These are phyloP conservation scores for Harlomillsia oculata DNA, from an alignment of 1,140 invertebrate genomes.

Conservation along the genomic window DNA sequence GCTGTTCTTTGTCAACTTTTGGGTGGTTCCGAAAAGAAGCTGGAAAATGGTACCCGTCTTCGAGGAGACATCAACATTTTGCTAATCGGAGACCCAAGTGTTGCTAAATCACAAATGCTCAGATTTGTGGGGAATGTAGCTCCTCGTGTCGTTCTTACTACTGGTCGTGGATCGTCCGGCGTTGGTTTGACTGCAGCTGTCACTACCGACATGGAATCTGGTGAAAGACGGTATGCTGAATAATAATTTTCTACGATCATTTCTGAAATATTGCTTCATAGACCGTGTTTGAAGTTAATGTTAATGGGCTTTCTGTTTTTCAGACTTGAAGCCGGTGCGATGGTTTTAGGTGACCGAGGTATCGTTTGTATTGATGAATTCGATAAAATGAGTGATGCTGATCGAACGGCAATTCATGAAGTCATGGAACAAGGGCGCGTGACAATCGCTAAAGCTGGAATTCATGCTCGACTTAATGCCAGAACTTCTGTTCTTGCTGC, in stretches of 20 bases:
- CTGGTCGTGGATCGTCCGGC: conserved; percentile 87
- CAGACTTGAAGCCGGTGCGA: conserved; percentile 92
- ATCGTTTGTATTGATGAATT: conserved; percentile 99
- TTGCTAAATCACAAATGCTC: conserved; percentile 95
- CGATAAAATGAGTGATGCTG: conserved; percentile 99
- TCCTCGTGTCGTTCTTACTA: conserved; percentile 90
- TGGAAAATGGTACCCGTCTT: conserved; percentile 90
- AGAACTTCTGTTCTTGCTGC: conserved; percentile 95
- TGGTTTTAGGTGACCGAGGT: conserved; percentile 97
- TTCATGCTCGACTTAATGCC: conserved; percentile 95
- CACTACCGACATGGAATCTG: conserved; percentile 88
- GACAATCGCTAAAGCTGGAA: conserved; percentile 97
- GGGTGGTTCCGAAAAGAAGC: conserved; percentile 89
- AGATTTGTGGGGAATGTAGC: conserved; percentile 90
- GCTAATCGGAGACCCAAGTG: conserved; percentile 96
- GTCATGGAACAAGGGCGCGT: conserved; percentile 92
- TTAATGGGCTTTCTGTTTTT: conserved; percentile 33
- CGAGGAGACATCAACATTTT: conserved; percentile 97
- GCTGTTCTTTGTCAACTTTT: conserved; percentile 90
- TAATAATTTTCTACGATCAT: neutral
- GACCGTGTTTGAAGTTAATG: neutral
- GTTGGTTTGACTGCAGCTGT: conserved; percentile 98
- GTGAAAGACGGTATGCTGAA: conserved; percentile 53
- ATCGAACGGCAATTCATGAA: conserved; percentile 97
- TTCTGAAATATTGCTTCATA: no score